Conservation (phyloP, 2,113 vertebrate genomes). For the Xenopus tropicalis region DNA sequence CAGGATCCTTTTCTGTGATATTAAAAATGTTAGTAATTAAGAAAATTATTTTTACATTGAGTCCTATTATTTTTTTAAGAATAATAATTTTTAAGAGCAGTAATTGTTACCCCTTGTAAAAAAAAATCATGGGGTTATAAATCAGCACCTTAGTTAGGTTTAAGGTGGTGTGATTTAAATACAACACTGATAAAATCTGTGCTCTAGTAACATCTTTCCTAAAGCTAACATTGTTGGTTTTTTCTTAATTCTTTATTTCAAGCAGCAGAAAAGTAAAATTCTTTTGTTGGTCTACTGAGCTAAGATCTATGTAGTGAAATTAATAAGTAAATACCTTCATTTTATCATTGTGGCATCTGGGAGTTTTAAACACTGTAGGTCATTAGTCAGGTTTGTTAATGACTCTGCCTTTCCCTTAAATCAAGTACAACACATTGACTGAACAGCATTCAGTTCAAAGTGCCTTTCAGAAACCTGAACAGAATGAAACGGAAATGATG, state of each 20-base stretch:
- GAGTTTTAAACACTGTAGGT: conserved; percentile 61
- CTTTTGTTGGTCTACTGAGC: conserved; percentile 48
- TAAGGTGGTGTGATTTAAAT: no score
- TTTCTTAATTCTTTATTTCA: conserved; percentile 21
- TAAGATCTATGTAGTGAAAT: conserved; percentile 66
- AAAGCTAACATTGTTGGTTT: background rate
- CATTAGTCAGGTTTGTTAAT: conserved; percentile 73
- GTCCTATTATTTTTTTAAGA: no score
- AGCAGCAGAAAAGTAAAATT: conserved; percentile 47
- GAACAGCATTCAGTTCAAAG: conserved; percentile 66
- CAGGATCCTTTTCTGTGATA: no score
- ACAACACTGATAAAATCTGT: no score
- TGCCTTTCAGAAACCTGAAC: conserved; percentile 64
- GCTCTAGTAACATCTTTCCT: background rate
- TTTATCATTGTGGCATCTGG: conserved; percentile 68
- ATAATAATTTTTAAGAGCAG: no score
- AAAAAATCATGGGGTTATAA: no score
- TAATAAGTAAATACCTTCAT: conserved; percentile 67
- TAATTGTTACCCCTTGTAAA: no score
- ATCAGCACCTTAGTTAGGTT: no score
- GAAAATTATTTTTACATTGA: no score
- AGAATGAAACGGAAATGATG: conserved; percentile 49
- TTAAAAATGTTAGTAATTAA: no score
- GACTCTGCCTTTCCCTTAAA: conserved; percentile 66
- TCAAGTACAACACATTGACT: conserved; percentile 60